A percentile compares a stretch with the other conserved stretches of the same genome.
phyloP scores from a whole-genome alignment of 2,113 vertebrate genomes.

The Bos javanicus region DNA sequence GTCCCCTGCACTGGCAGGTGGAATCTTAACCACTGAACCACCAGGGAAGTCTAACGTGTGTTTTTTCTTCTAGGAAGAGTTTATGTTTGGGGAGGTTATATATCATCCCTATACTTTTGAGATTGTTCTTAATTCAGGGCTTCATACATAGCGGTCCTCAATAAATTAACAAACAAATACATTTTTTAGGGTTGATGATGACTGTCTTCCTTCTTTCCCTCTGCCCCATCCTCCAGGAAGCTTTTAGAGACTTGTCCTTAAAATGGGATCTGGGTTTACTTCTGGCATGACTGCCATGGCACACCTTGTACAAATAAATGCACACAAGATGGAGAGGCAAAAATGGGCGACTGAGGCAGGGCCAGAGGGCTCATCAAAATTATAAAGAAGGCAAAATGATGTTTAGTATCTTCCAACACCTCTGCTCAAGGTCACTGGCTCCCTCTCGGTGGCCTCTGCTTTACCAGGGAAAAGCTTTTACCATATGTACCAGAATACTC shows the following conservation, averaged over 20 bases:
- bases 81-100: neutral
- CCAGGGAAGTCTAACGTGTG: neutral
- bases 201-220: neutral
- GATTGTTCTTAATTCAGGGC: neutral
- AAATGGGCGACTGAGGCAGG: neutral
- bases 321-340: neutral
- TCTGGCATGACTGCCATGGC: neutral
- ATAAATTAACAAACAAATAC: neutral
- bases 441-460: neutral
- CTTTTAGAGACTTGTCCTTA: neutral
- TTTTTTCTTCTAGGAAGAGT: neutral
- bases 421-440: neutral
- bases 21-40: neutral
- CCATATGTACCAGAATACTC: neutral
- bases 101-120: neutral
- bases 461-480: neutral
- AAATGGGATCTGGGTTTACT: neutral
- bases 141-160: neutral
- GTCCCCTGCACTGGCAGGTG: neutral
- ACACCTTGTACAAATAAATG: accelerated
- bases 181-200: neutral
- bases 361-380: neutral
- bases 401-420: neutral
- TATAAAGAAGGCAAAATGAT: neutral
- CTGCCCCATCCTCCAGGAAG: neutral